A percentile compares a stretch with the other conserved stretches of the same genome.
These are phyloP conservation scores for Dreissena rostriformis DNA, from an alignment of 1,140 invertebrate genomes.

Conservation along the genomic window DNA sequence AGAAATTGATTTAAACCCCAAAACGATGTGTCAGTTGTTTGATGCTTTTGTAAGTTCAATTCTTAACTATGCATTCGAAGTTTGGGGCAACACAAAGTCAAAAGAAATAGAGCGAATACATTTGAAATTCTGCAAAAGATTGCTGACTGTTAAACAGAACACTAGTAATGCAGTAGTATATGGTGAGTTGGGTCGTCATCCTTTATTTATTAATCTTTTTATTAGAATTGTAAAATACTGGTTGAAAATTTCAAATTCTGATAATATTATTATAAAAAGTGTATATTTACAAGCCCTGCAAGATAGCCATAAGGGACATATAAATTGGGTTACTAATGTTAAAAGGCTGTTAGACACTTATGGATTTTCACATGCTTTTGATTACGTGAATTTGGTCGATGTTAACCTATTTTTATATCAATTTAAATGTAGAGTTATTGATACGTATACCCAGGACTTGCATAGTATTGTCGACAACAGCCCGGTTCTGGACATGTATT, in stretches of 20 bases:
- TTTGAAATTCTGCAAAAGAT: slow-evolving; percentile 28
- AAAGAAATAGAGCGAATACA: slow-evolving; percentile 30
- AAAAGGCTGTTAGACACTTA: background rate
- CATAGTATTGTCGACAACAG: background rate
- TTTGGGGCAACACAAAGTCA: slow-evolving; percentile 17
- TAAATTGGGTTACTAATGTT: slow-evolving; percentile 21
- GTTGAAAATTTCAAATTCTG: background rate
- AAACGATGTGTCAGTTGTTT: background rate
- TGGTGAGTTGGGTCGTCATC: slow-evolving; percentile 18
- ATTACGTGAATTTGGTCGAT: background rate
- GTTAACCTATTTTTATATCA: background rate
- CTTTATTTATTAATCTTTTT: slow-evolving; percentile 11
- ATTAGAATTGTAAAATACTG: slow-evolving; percentile 17
- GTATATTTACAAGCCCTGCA: slow-evolving; percentile 1
- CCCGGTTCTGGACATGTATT: background rate
- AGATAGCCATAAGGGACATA: background rate
- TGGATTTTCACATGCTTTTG: background rate
- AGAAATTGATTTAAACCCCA: background rate
- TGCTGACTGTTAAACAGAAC: slow-evolving; percentile 9
- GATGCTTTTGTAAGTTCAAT: slow-evolving; percentile 27
- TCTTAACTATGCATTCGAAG: slow-evolving; percentile 8
- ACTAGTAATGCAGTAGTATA: slow-evolving; percentile 16
- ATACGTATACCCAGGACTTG: slow-evolving; percentile 5
- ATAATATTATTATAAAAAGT: slow-evolving; percentile 8
- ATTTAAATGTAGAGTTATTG: slow-evolving; percentile 6